phyloP scores from a whole-genome alignment of 2,113 vertebrate genomes.

The Rhizomys pruinosus region DNA sequence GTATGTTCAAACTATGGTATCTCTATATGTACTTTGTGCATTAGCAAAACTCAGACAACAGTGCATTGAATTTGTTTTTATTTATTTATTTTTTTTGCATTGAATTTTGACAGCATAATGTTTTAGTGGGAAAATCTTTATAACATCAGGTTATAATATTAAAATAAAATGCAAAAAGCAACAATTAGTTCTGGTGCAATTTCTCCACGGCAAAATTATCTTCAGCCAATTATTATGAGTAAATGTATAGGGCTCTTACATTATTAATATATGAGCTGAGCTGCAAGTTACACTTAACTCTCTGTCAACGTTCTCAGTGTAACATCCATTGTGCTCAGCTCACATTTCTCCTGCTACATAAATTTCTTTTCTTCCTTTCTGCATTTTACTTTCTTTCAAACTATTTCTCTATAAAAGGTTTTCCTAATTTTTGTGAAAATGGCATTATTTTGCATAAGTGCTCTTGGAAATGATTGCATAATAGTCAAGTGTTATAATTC shows the following conservation, averaged over 20 bases:
- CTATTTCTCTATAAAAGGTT: slow-evolving; percentile 32
- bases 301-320: slow-evolving; percentile 40
- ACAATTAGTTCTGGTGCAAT: slow-evolving; percentile 85
- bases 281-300: slow-evolving; percentile 77
- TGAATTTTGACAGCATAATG: slow-evolving; percentile 47
- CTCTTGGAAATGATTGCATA: slow-evolving; percentile 22
- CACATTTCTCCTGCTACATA: neutral
- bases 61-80: too few relatives aligned
- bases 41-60: slow-evolving; percentile 16
- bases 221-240: slow-evolving; percentile 85
- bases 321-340: slow-evolving; percentile 3
- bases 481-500: slow-evolving; percentile 23
- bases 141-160: slow-evolving; percentile 73
- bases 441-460: neutral
- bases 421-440: slow-evolving; percentile 54
- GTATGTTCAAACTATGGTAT: neutral
- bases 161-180: slow-evolving; percentile 82
- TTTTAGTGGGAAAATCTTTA: slow-evolving; percentile 53
- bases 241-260: slow-evolving; percentile 84
- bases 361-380: neutral
- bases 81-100: too few relatives aligned
- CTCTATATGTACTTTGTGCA: neutral
- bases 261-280: slow-evolving; percentile 84
- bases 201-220: slow-evolving; percentile 83
- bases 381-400: neutral